These are phyloP conservation scores for Phengaris arion DNA, from an alignment of 2,888 invertebrate species.

Conservation along the genomic window DNA sequence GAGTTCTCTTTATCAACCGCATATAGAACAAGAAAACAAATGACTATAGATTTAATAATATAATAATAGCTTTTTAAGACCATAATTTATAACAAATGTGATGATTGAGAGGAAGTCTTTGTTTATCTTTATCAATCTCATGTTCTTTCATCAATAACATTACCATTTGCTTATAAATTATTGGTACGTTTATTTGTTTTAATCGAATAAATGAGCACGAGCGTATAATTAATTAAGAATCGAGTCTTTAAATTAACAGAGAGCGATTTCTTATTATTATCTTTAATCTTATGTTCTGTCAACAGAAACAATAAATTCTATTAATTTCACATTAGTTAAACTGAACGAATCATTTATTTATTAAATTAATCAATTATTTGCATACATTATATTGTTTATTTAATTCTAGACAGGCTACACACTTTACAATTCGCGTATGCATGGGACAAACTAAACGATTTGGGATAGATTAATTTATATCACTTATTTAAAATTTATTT, in stretches of 20 bases:
- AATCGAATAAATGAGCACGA: background rate
- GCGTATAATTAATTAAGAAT: background rate
- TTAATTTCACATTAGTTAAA: slow-evolving; percentile 6
- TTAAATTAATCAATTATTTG: background rate
- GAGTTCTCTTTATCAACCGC: background rate
- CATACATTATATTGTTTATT: background rate
- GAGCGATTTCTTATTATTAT: slow-evolving; percentile 7
- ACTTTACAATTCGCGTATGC: too few relatives aligned
- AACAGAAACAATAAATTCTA: background rate
- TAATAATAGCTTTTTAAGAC: background rate
- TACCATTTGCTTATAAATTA: slow-evolving; percentile 14
- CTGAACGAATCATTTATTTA: background rate
- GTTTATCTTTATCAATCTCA: slow-evolving; percentile 17
- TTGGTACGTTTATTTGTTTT: slow-evolving; percentile 4
- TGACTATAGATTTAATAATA: background rate
- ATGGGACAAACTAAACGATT: background rate
- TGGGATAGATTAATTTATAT: background rate
- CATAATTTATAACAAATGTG: slow-evolving; percentile 3
- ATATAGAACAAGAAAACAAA: background rate
- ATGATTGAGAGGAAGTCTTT: background rate
- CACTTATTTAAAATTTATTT: background rate
- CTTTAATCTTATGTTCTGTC: slow-evolving; percentile 5
- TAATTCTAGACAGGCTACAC: too few relatives aligned
- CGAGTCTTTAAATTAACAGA: background rate
- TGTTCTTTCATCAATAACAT: slow-evolving; percentile 25